phyloP scores from a whole-genome alignment of 1,140 invertebrate genomes.

The Drosophila ananassae region DNA sequence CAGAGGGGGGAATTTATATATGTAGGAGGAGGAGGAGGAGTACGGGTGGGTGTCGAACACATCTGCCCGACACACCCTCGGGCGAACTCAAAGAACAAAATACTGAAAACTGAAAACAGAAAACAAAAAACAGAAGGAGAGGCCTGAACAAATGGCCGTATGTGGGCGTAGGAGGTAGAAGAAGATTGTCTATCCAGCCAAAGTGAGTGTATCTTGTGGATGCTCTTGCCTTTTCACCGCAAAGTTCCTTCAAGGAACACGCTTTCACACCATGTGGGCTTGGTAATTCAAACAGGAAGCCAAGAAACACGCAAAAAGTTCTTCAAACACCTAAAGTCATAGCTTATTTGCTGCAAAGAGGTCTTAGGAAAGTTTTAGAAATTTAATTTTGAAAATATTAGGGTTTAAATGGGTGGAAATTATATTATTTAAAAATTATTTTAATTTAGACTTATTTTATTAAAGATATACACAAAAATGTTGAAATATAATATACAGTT shows the following conservation, averaged over 20 bases:
- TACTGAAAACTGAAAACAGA: conserved; percentile 4
- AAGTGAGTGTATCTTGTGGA: conserved; percentile 27
- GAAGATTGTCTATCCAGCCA: conserved; percentile 11
- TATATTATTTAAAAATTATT: background rate
- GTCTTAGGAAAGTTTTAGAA: background rate
- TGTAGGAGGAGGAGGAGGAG: conserved; percentile 4
- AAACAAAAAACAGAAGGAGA: conserved; percentile 10
- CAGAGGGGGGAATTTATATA: background rate
- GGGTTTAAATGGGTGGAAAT: background rate
- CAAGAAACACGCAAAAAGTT: conserved; percentile 38
- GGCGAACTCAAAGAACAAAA: conserved; percentile 1
- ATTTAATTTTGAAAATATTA: background rate
- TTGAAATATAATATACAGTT: too few species aligned
- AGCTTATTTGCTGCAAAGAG: background rate
- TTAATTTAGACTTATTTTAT: background rate
- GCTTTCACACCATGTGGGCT: conserved; percentile 34
- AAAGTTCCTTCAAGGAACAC: conserved; percentile 39
- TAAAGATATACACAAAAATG: too few species aligned
- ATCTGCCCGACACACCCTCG: conserved; percentile 76
- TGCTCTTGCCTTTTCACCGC: conserved; percentile 23
- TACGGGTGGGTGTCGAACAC: conserved; percentile 28
- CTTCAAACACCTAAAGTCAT: conserved; percentile 8
- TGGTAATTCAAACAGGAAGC: conserved; percentile 34
- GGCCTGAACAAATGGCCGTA: conserved; percentile 22
- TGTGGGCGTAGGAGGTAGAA: conserved; percentile 18